Percentiles rank a stretch among this genome's conserved stretches.
Evolutionary conservation across 2,113 vertebrate species (phyloP).

Genomic region (Peromyscus maniculatus): DNA sequence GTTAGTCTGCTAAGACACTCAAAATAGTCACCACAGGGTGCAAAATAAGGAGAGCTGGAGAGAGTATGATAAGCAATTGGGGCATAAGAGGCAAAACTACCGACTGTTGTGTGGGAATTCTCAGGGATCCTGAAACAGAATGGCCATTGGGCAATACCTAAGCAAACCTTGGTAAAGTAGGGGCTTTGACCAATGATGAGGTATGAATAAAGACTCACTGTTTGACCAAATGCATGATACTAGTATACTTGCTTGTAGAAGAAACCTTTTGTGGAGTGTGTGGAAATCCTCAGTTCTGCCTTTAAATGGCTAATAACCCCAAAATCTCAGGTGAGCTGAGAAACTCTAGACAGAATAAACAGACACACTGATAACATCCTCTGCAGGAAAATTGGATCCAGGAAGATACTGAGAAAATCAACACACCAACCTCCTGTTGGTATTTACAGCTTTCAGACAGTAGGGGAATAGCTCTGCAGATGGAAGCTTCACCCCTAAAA

Average conservation of each 20-base stretch:
- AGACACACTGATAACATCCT: neutral
- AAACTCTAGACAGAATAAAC: neutral
- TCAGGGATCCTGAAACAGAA: neutral
- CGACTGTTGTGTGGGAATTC: neutral
- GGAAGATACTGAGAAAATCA: neutral
- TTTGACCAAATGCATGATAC: neutral
- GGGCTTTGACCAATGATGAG: neutral
- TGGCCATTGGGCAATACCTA: neutral
- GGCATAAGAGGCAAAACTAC: neutral
- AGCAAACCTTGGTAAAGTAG: neutral
- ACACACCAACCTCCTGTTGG: neutral
- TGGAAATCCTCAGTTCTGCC: neutral
- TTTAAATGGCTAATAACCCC: neutral
- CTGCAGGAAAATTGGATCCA: neutral
- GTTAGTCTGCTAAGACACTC: neutral
- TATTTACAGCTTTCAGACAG: neutral
- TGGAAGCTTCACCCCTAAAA: neutral
- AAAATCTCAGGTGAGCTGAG: neutral
- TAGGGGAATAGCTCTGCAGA: neutral
- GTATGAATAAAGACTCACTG: neutral
- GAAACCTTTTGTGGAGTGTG: too few species aligned
- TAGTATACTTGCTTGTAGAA: neutral
- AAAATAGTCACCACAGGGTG: neutral
- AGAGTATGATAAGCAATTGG: neutral
- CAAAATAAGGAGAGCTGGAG: neutral